Conservation (phyloP, 2,797 vertebrate genomes). For the Hippoglossus hippoglossus region DNA sequence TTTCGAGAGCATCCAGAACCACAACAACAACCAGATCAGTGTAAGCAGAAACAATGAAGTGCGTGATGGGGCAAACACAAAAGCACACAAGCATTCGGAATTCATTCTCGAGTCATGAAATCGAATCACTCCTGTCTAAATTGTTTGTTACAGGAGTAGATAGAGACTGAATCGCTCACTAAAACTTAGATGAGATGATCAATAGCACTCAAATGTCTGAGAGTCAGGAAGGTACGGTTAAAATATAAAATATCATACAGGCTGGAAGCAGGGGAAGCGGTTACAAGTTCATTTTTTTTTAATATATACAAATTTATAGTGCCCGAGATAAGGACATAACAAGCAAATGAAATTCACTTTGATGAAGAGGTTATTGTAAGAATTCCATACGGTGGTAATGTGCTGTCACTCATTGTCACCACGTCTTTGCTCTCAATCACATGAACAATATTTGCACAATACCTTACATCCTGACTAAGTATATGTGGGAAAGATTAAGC, state of each 20-base stretch:
- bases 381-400: background rate
- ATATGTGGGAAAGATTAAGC: conserved; percentile 44
- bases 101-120: background rate
- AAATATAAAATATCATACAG: too few relatives aligned
- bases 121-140: too few relatives aligned
- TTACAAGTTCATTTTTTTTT: too few relatives aligned
- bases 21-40: conserved; percentile 85
- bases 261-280: too few relatives aligned
- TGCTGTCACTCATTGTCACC: conserved; percentile 8
- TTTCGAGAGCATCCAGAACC: conserved; percentile 91
- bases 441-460: conserved; percentile 46
- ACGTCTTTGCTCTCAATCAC: conserved; percentile 13
- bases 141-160: too few relatives aligned
- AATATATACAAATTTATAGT: background rate
- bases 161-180: too few relatives aligned
- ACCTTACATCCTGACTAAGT: conserved; percentile 43
- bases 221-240: too few relatives aligned
- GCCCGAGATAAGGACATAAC: background rate
- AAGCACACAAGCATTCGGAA: background rate
- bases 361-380: background rate
- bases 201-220: too few relatives aligned
- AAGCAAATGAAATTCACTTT: background rate
- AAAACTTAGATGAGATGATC: too few relatives aligned
- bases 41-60: conserved; percentile 79
- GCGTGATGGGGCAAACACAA: background rate